Evolutionary conservation across 2,113 vertebrate genomes (phyloP), one percentile per base, ranked within the genome.

Genomic region (Poeciliopsis occidentalis): DNA sequence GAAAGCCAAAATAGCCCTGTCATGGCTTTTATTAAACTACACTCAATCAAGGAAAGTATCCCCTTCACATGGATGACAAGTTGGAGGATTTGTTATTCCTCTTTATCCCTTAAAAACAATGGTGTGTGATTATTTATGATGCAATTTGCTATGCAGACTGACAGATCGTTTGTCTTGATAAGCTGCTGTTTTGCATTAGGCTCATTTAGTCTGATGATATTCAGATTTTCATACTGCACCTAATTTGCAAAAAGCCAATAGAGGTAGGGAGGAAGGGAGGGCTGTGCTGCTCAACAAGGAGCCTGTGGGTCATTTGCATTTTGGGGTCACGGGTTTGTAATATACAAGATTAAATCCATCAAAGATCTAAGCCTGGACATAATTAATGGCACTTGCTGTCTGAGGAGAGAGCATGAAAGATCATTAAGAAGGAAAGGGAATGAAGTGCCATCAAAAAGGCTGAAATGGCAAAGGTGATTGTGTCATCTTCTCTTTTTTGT

Each of bases 301-400:
- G 79, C 82, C 80, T 31, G 57, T 61, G 68, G 72, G 29, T n/a
- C 75, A 94, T 94, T 92, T 93, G 91, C 93, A 94, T 94, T 93
- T 91, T 65, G 87, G 89, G 93, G 91, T 93, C 84, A 75, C 60
- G 47, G 85, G 85, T 84, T 92, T 84, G 86, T 94, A 94, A 94
- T 93, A 93, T 93, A 89, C 92, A 86, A 95, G 93, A 95, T 94
- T 94, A 94, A 94, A 95, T 93, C 93, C 92, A 93, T 93, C 93
- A 94, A 82, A 91, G 89, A 93, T 92, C 90, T 91, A 74, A 88
- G 87, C 77, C 63, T 27, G 82, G 71, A 75, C 80, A 80, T 93
- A 95, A 94, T 95, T 94, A 94, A 95, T 92, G 81, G 87, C 34
- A 79, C 78, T 80, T 62, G 34, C 75, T 73, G 84, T 90, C 87